Evolutionary conservation across 2,113 vertebrate genomes (phyloP).

Genomic region (Tragelaphus buxtoni): DNA sequence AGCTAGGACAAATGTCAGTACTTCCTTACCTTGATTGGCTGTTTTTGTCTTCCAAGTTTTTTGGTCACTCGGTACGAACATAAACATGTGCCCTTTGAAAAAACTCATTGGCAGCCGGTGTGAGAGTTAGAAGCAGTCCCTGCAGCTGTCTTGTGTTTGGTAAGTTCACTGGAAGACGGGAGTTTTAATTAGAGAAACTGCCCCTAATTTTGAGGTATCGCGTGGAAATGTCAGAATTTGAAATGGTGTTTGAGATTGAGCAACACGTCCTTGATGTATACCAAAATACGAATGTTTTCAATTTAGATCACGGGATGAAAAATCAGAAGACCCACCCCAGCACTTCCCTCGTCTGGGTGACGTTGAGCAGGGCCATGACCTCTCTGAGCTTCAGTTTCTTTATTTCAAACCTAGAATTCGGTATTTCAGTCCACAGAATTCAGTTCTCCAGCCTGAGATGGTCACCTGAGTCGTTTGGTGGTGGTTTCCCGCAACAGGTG

Average conservation of each 20-base stretch:
- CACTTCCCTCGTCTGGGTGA: background rate
- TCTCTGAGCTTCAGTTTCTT: background rate
- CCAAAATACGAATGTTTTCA: background rate
- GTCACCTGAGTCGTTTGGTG: background rate
- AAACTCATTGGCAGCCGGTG: background rate
- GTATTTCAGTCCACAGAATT: background rate
- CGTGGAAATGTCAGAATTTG: constrained; percentile 34
- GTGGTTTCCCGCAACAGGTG: background rate
- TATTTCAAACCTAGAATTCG: background rate
- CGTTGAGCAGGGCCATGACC: background rate
- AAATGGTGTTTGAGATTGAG: background rate
- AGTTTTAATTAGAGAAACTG: constrained; percentile 36
- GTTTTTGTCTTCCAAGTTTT: background rate
- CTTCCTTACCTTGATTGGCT: background rate
- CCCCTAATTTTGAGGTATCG: background rate
- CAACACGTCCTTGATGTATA: background rate
- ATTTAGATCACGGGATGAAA: background rate
- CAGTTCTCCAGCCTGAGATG: background rate
- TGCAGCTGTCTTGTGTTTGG: constrained; percentile 21
- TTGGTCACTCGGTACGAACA: background rate
- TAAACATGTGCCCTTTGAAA: background rate
- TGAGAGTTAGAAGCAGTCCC: background rate
- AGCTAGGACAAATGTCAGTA: background rate
- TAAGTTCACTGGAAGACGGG: background rate
- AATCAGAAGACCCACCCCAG: background rate